A percentile compares a stretch with the other conserved stretches of the same genome.
Conservation (phyloP, 2,888 invertebrate genomes). For the Camponotus fellah region DNA sequence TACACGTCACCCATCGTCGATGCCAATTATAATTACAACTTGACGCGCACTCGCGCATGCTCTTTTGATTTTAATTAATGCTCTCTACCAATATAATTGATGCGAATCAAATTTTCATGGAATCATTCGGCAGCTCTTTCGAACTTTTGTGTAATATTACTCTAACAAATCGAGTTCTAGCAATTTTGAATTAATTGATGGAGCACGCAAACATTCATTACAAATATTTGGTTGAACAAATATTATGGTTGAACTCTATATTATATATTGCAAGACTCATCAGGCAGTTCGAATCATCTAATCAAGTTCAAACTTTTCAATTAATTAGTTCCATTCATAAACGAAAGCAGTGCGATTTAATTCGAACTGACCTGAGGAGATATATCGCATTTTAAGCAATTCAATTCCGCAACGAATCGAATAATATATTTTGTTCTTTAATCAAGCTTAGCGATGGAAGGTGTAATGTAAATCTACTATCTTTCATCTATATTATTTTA, state of each 20-base stretch:
- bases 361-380: conserved; percentile 21
- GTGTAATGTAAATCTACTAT: not conserved
- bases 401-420: not conserved
- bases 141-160: conserved; percentile 41
- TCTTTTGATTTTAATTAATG: conserved; percentile 48
- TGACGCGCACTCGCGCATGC: conserved; percentile 36
- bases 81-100: conserved; percentile 42
- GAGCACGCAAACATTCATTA: conserved; percentile 45
- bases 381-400: conserved; percentile 20
- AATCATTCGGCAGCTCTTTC: conserved; percentile 1
- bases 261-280: conserved; percentile 39
- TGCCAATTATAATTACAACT: conserved; percentile 54
- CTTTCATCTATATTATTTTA: not conserved
- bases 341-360: conserved; percentile 15
- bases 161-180: conserved; percentile 48
- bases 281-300: conserved; percentile 27
- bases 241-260: not conserved
- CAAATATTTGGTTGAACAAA: not conserved
- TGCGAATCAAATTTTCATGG: conserved; percentile 28
- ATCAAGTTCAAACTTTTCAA: conserved; percentile 26
- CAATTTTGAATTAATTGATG: conserved; percentile 51
- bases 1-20: not conserved
- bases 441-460: not conserved
- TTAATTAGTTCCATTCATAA: conserved; percentile 22
- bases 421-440: not conserved